phyloP scores from a whole-genome alignment of 2,888 invertebrate species.

The Pterobdella sp. region DNA sequence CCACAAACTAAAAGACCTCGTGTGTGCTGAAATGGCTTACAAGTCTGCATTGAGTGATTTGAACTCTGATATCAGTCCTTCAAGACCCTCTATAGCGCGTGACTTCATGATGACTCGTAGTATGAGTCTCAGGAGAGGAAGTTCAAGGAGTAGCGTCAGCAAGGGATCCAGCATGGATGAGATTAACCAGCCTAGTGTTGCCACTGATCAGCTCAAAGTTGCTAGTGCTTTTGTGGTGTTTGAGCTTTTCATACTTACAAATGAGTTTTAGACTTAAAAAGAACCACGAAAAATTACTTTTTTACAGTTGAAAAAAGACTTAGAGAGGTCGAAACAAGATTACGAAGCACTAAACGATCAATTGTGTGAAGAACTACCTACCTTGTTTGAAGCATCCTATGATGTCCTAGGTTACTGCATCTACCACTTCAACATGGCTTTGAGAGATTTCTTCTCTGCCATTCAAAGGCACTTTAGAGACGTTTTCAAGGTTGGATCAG shows the following conservation, averaged over 20 bases:
- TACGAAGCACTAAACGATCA: constrained; percentile 4
- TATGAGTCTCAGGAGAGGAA: too few relatives aligned
- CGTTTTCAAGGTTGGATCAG: too few relatives aligned
- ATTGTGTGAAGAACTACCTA: background rate
- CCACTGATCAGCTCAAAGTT: background rate
- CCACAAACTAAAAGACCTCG: constrained; percentile 2
- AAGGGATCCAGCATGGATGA: too few relatives aligned
- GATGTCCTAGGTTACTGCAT: background rate
- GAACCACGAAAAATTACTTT: too few relatives aligned
- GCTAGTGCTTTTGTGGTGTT: background rate
- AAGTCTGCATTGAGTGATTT: background rate
- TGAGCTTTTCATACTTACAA: background rate
- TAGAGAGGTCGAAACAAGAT: background rate
- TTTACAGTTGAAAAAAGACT: background rate
- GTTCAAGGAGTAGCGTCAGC: too few relatives aligned
- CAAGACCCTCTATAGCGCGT: too few relatives aligned
- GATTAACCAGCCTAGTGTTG: background rate
- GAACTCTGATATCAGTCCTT: background rate
- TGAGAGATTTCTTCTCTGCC: background rate
- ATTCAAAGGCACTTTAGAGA: too few relatives aligned
- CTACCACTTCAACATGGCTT: background rate
- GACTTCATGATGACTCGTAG: too few relatives aligned
- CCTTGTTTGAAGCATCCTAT: background rate
- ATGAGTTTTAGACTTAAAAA: background rate
- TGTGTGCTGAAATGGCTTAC: background rate